Base-by-base conservation (phyloP, 1,140 invertebrate species). In the Aphidius gifuensis region DNA sequence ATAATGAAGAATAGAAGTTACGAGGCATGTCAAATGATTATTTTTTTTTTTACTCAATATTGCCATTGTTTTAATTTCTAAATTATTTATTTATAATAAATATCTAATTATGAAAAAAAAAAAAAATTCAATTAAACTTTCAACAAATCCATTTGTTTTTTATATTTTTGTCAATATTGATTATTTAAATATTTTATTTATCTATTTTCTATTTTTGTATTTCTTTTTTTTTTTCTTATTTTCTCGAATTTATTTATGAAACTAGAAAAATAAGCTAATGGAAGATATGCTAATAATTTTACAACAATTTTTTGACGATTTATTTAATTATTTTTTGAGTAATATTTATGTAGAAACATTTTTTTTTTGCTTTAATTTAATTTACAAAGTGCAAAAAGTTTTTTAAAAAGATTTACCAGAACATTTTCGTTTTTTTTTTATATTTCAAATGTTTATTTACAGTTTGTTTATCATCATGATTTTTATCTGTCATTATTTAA, bases 201-300 rank as follows among this genome's bases (percentile, higher is more conserved):
- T 38, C 32, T 38, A 16, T 49, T 49, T 1, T n/a, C 8, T 11
- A 21, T 11, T 49, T n/a, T 2, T 49, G 8, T 49, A 49, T 16
- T 49, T 21, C 5, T 55, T 55, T 16, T 55, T 42, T 53, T 53
- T 53, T 39, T 42, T 5, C 2, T 43, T 6, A 43, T 55, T 43
- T 55, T 55, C n/a, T 42, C 16, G 5, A n/a, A 55, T 55, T 53
- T 60, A 40, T 38, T 42, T 60, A 60, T 60, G 43, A 60, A 60
- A 60, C 59, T 60, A 60, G 45, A 60, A 45, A 60, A 60, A 60
- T 54, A 54, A 60, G 49, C 43, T 42, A 54, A 60, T 60, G 59
- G 59, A 60, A 60, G 59, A 60, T 60, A 60, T 60, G 59, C 59
- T 58, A 62, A 58, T 48, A 51, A 46, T 38, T 59, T 32, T 32